A percentile compares a stretch with the other conserved stretches of the same genome.
Evolutionary conservation across 2,113 vertebrate genomes (phyloP).

Genomic region (Coracopsis vasa): DNA sequence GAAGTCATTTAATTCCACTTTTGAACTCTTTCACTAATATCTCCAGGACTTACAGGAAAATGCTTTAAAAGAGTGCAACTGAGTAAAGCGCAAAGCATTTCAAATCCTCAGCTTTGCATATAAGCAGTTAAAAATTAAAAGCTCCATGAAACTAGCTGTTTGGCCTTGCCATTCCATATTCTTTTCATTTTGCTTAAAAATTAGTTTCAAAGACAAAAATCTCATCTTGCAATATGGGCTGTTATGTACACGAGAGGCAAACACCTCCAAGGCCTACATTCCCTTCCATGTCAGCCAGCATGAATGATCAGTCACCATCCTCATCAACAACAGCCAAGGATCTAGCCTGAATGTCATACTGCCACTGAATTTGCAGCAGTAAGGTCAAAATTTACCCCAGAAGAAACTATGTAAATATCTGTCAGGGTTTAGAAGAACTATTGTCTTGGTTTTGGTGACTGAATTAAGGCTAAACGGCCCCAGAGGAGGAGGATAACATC

Average conservation of each 20-base stretch:
- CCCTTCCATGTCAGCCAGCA: background rate
- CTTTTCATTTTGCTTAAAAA: background rate
- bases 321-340: background rate
- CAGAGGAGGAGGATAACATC: background rate
- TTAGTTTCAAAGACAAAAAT: background rate
- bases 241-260: background rate
- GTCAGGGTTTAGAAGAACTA: background rate
- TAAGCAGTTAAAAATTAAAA: slow-evolving; percentile 12
- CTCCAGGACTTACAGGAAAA: background rate
- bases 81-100: background rate
- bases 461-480: background rate
- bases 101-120: background rate
- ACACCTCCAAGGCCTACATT: background rate
- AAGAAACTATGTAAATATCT: background rate
- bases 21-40: background rate
- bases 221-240: background rate
- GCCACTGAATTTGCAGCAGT: background rate
- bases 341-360: background rate
- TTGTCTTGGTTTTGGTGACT: background rate
- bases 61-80: background rate
- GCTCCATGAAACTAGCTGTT: background rate
- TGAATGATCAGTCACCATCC: background rate
- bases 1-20: background rate
- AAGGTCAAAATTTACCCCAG: background rate
- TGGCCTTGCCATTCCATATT: background rate